These are phyloP conservation scores for Atethmia centrago DNA, from an alignment of 2,888 invertebrate genomes.

Conservation along the genomic window DNA sequence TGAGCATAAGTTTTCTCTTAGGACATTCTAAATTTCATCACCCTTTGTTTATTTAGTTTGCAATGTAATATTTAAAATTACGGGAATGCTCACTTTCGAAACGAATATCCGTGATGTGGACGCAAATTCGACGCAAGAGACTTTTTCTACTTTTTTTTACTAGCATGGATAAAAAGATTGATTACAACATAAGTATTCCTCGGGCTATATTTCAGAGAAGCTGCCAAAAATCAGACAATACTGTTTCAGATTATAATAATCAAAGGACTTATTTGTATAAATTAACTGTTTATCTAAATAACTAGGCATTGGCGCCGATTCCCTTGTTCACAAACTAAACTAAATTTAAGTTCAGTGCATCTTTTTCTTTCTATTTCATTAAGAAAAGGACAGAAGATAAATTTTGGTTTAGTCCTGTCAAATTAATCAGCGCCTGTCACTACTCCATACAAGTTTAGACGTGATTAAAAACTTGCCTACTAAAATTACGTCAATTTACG, in stretches of 20 bases:
- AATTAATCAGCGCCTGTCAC: too few relatives aligned
- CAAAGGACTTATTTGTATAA: neutral
- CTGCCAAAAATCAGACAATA: conserved; percentile 11
- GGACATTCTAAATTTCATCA: neutral
- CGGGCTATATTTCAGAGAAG: neutral
- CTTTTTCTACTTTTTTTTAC: conserved; percentile 6
- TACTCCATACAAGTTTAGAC: too few relatives aligned
- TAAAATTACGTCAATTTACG: too few relatives aligned
- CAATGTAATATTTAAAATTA: neutral
- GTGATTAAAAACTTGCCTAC: too few relatives aligned
- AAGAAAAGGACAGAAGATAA: too few relatives aligned
- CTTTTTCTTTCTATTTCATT: too few relatives aligned
- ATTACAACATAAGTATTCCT: neutral
- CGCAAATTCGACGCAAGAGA: neutral
- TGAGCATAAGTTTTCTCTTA: too few relatives aligned
- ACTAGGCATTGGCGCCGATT: neutral
- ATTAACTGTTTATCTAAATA: neutral
- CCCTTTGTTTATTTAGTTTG: neutral
- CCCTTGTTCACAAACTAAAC: too few relatives aligned
- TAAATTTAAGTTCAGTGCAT: too few relatives aligned
- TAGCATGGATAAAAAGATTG: neutral
- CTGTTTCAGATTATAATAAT: neutral
- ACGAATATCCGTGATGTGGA: neutral
- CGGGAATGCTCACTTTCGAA: neutral
- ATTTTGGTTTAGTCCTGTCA: too few relatives aligned